These are phyloP conservation scores for Lycocerus yunnanus DNA, from an alignment of 2,888 invertebrate species.

Conservation along the genomic window DNA sequence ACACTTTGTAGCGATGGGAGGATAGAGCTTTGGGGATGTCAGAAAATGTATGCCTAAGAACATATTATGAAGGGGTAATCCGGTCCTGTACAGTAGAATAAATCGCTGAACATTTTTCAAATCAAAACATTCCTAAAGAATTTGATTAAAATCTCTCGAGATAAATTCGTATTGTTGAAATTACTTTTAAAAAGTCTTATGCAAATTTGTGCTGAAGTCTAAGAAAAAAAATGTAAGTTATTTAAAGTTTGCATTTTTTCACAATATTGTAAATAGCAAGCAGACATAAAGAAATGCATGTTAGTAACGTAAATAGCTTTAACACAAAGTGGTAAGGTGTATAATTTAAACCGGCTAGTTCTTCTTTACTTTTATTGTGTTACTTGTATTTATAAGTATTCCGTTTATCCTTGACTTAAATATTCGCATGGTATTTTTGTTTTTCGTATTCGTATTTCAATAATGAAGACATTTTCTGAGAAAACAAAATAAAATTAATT, in stretches of 20 bases:
- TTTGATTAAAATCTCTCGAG: background rate
- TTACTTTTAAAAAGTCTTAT: background rate
- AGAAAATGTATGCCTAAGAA: too few species aligned
- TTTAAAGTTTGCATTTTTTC: slow-evolving; percentile 1
- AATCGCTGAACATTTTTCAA: background rate
- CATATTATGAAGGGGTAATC: too few species aligned
- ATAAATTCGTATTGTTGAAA: background rate
- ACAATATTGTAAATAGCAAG: slow-evolving; percentile 13
- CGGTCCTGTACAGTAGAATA: background rate
- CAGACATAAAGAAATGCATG: slow-evolving; percentile 22
- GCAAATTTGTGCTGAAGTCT: background rate
- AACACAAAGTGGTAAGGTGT: slow-evolving; percentile 32
- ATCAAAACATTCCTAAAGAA: background rate
- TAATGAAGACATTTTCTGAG: background rate
- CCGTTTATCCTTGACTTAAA: slow-evolving; percentile 36
- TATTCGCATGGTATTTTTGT: slow-evolving; percentile 8
- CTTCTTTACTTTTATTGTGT: slow-evolving; percentile 24
- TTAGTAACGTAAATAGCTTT: slow-evolving; percentile 19
- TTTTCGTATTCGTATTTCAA: background rate
- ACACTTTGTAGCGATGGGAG: too few species aligned
- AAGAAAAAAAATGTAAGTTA: background rate
- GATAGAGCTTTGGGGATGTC: too few species aligned
- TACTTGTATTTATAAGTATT: slow-evolving; percentile 23
- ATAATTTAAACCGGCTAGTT: slow-evolving; percentile 42
- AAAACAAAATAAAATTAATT: background rate